Conservation (phyloP, 2,888 invertebrate species). For the Druceiella hillmani region DNA sequence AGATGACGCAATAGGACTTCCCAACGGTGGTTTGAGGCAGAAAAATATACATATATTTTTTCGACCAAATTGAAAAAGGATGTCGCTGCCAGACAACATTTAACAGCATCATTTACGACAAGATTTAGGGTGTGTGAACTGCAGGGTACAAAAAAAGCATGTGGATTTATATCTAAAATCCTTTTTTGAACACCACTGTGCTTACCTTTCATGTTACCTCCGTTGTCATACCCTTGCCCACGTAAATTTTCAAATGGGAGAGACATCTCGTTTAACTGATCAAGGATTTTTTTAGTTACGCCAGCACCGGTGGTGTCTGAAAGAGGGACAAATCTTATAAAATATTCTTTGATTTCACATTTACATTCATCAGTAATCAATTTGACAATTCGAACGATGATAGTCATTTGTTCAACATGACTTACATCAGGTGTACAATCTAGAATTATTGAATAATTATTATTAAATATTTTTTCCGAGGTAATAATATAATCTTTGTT, state of each 20-base stretch:
- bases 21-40: no score
- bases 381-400: no score
- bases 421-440: constrained; percentile 7
- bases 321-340: constrained; percentile 7
- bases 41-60: no score
- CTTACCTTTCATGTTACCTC: constrained; percentile 16
- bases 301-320: constrained; percentile 2
- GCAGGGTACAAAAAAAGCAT: constrained; percentile 17
- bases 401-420: constrained; percentile 6
- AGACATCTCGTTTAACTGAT: constrained; percentile 5
- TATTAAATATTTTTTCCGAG: constrained; percentile 13
- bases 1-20: constrained; percentile 9
- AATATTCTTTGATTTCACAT: constrained; percentile 4
- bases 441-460: constrained; percentile 12
- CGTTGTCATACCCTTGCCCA: constrained; percentile 16
- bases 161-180: constrained; percentile 10
- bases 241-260: constrained; percentile 11
- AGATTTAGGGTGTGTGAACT: constrained; percentile 12
- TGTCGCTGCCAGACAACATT: no score
- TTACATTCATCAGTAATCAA: no score
- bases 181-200: constrained; percentile 12
- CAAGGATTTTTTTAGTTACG: constrained; percentile 4
- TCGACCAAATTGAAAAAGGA: no score
- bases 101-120: constrained; percentile 16
- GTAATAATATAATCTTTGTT: constrained; percentile 9